Evolutionary conservation across 1,140 invertebrate genomes (phyloP).

Genomic region (Chelonus insularis): DNA sequence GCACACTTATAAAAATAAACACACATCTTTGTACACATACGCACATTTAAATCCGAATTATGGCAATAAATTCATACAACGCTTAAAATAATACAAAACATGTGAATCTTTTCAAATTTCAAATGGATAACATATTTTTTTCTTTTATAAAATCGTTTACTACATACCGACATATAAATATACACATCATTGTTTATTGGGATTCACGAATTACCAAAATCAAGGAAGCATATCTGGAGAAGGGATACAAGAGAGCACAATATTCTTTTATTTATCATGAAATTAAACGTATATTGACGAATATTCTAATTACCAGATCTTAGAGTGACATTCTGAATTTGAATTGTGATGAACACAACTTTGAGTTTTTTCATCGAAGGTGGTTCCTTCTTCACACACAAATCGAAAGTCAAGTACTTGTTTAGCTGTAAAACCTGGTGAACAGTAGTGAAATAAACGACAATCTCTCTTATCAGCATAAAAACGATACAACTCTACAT

Average conservation of each 20-base stretch:
- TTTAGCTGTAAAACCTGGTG: constrained; percentile 61
- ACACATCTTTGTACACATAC: background rate
- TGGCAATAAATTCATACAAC: constrained; percentile 15
- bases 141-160: background rate
- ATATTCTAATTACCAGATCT: too few species aligned
- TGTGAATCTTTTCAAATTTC: background rate
- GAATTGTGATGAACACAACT: constrained; percentile 55
- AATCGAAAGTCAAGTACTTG: constrained; percentile 66
- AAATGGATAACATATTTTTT: background rate
- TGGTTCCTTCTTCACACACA: constrained; percentile 64
- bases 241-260: background rate
- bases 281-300: too few species aligned
- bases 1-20: constrained; percentile 15
- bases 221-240: constrained; percentile 34
- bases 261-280: too few species aligned
- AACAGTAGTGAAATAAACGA: constrained; percentile 66
- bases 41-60: constrained; percentile 13
- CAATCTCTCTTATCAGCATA: constrained; percentile 64
- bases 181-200: constrained; percentile 37
- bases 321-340: constrained; percentile 44
- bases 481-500: constrained; percentile 63
- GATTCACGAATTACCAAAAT: constrained; percentile 58
- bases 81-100: background rate
- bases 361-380: constrained; percentile 61
- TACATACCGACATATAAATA: constrained; percentile 31